These are phyloP conservation scores for Latheticus oryzae DNA, from an alignment of 2,888 invertebrate species.

Conservation along the genomic window DNA sequence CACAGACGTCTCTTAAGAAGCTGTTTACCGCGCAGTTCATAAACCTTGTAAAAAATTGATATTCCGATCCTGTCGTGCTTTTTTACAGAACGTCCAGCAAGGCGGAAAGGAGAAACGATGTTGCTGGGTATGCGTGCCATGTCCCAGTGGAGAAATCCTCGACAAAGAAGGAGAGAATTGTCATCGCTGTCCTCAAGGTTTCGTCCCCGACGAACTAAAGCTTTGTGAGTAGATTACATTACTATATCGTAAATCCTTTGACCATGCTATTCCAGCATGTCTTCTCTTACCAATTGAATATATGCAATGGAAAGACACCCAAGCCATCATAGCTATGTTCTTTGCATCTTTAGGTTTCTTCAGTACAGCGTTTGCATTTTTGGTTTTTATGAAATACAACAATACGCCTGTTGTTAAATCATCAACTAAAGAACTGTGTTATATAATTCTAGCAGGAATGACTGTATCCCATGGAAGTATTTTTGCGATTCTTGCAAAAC, in stretches of 20 bases:
- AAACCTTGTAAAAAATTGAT: conserved; percentile 19
- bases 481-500: conserved; percentile 75
- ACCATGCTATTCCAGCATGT: conserved; percentile 73
- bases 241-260: conserved; percentile 17
- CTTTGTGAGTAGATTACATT: conserved; percentile 66
- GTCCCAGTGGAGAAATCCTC: conserved; percentile 73
- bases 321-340: conserved; percentile 72
- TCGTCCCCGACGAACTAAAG: conserved; percentile 73
- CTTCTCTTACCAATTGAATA: conserved; percentile 72
- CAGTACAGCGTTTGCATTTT: conserved; percentile 71
- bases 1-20: conserved; percentile 4
- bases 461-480: conserved; percentile 70
- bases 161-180: conserved; percentile 70
- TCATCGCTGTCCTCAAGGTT: conserved; percentile 71
- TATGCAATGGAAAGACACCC: conserved; percentile 72
- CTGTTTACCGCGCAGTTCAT: conserved; percentile 4
- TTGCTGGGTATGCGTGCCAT: conserved; percentile 82
- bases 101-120: conserved; percentile 74
- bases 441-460: conserved; percentile 76
- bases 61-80: conserved; percentile 21
- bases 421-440: conserved; percentile 74
- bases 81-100: conserved; percentile 70
- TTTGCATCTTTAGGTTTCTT: conserved; percentile 74
- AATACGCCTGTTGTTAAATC: conserved; percentile 83
- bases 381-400: conserved; percentile 75